These are phyloP conservation scores for Pteropus alecto DNA, from an alignment of 2,113 vertebrate species.

Conservation along the genomic window DNA sequence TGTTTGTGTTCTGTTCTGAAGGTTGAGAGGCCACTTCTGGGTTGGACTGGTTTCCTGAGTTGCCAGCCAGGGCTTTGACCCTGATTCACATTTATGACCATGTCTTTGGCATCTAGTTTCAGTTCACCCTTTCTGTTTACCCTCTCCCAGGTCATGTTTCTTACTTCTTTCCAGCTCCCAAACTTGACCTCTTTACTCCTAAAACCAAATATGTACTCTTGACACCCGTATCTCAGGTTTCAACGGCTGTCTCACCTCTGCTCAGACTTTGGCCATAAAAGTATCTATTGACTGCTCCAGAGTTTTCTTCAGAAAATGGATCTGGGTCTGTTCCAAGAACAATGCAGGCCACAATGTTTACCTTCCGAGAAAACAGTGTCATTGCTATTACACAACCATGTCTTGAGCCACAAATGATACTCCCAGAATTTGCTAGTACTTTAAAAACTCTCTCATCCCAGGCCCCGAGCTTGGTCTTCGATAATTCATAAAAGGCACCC, in stretches of 20 bases:
- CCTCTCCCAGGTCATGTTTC: conserved; percentile 36
- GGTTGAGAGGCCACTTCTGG: not conserved
- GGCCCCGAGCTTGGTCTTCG: not conserved
- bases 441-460: not conserved
- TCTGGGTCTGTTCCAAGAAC: not conserved
- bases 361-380: not conserved
- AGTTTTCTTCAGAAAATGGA: not conserved
- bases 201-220: conserved; percentile 22
- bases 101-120: conserved; percentile 28
- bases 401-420: not conserved
- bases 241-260: not conserved
- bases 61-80: not conserved
- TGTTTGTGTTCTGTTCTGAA: not conserved
- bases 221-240: conserved; percentile 49
- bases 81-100: not conserved
- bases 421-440: not conserved
- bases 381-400: not conserved
- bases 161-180: not conserved
- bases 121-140: not conserved
- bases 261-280: not conserved
- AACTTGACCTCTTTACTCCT: conserved; percentile 46
- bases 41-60: not conserved
- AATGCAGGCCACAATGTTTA: fast-evolving
- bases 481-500: not conserved
- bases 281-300: not conserved